These are phyloP conservation scores for Semnornis frantzii DNA, from an alignment of 2,113 vertebrate species.

Conservation along the genomic window DNA sequence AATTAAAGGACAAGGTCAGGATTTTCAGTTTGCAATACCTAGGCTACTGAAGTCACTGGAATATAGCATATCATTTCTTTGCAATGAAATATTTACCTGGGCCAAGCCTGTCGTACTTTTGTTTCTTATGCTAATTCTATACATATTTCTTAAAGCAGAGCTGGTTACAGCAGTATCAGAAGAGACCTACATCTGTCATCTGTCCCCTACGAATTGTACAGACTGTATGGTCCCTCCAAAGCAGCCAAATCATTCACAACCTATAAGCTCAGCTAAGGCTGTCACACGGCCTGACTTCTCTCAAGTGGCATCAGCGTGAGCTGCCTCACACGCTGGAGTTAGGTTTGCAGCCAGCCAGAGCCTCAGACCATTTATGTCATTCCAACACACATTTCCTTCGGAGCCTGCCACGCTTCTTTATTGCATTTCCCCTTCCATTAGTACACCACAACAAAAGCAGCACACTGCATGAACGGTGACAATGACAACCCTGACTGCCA, in stretches of 20 bases:
- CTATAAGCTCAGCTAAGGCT: background rate
- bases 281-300: background rate
- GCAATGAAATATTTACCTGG: background rate
- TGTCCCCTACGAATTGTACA: background rate
- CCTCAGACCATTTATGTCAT: background rate
- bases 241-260: background rate
- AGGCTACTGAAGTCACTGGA: background rate
- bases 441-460: background rate
- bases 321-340: background rate
- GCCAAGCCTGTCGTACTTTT: background rate
- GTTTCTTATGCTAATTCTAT: background rate
- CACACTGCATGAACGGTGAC: background rate
- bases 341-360: slow-evolving; percentile 5
- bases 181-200: background rate
- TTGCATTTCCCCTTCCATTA: background rate
- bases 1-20: background rate
- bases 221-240: background rate
- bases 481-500: background rate
- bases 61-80: background rate
- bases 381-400: background rate
- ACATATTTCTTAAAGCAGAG: background rate
- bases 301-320: background rate
- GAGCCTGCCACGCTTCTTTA: background rate
- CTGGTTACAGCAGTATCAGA: background rate
- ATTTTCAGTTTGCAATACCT: background rate